Evolutionary conservation across 2,113 vertebrate species (phyloP).

Genomic region (Pseudopodoces humilis): DNA sequence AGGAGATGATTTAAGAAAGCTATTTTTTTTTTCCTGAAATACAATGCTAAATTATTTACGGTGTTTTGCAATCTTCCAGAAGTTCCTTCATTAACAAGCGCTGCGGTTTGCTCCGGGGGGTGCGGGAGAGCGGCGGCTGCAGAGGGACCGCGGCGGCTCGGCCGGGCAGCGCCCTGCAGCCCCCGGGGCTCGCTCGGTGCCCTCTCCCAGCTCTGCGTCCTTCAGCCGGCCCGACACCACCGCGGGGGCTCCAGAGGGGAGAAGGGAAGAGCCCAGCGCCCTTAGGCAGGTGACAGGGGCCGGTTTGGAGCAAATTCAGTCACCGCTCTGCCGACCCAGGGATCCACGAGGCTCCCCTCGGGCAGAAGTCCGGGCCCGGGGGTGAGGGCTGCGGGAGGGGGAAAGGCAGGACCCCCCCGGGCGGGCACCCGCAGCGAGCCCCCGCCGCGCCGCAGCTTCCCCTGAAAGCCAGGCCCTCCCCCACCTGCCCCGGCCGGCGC

Average conservation of each 20-base stretch:
- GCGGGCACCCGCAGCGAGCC: background rate
- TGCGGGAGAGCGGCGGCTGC: constrained; percentile 57
- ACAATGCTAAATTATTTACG: constrained; percentile 80
- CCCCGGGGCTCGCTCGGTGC: background rate
- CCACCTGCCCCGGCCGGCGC: constrained; percentile 6
- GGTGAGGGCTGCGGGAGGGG: background rate
- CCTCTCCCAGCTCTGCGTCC: background rate
- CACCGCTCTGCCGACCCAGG: background rate
- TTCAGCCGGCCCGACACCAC: background rate
- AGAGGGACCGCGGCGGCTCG: background rate
- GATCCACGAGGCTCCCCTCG: background rate
- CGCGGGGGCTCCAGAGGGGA: background rate
- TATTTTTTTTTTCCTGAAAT: constrained; percentile 79
- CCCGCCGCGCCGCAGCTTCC: background rate
- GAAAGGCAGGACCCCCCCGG: background rate
- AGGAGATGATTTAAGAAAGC: constrained; percentile 80
- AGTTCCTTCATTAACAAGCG: constrained; percentile 76
- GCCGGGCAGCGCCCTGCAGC: background rate
- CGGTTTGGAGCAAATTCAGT: background rate
- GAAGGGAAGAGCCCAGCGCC: background rate
- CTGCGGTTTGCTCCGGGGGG: constrained; percentile 55
- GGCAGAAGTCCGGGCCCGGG: background rate
- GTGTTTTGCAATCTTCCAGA: constrained; percentile 75
- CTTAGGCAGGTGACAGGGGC: background rate
- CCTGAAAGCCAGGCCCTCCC: constrained; percentile 14